Evolutionary conservation across 2,888 invertebrate genomes (phyloP).

Genomic region (Hypercompe scribonia): DNA sequence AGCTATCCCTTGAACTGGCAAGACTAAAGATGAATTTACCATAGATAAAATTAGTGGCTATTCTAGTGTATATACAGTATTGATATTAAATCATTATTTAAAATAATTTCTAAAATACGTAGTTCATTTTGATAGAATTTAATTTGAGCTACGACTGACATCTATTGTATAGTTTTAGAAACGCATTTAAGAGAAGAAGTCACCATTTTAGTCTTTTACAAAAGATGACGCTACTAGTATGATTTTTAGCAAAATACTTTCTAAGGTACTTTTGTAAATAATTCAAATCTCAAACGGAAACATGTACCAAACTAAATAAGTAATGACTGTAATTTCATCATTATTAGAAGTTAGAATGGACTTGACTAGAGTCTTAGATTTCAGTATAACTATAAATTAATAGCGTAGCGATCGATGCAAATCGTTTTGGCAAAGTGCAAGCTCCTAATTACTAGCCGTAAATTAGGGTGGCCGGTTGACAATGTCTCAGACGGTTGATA

Average conservation of each 20-base stretch:
- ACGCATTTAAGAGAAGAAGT: not conserved
- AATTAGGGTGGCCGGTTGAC: constrained; percentile 86
- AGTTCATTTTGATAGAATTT: not conserved
- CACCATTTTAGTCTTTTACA: not conserved
- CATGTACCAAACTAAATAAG: constrained; percentile 11
- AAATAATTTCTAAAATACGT: not conserved
- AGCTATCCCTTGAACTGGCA: not conserved
- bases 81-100: not conserved
- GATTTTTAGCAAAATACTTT: not conserved
- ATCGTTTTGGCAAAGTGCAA: constrained; percentile 86
- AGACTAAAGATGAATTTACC: not conserved
- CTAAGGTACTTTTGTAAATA: constrained; percentile 10
- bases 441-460: constrained; percentile 86
- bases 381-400: constrained; percentile 46
- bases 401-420: constrained; percentile 78
- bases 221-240: constrained; percentile 34
- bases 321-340: constrained; percentile 10
- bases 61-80: not conserved
- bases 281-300: constrained; percentile 24
- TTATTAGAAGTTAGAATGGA: constrained; percentile 31
- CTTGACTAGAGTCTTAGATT: constrained; percentile 21
- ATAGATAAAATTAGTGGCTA: not conserved
- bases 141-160: not conserved
- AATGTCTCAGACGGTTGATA: constrained; percentile 84
- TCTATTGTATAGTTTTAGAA: not conserved